These are phyloP conservation scores for Drosophila biarmipes DNA, from an alignment of 1,140 invertebrate genomes.

Conservation along the genomic window DNA sequence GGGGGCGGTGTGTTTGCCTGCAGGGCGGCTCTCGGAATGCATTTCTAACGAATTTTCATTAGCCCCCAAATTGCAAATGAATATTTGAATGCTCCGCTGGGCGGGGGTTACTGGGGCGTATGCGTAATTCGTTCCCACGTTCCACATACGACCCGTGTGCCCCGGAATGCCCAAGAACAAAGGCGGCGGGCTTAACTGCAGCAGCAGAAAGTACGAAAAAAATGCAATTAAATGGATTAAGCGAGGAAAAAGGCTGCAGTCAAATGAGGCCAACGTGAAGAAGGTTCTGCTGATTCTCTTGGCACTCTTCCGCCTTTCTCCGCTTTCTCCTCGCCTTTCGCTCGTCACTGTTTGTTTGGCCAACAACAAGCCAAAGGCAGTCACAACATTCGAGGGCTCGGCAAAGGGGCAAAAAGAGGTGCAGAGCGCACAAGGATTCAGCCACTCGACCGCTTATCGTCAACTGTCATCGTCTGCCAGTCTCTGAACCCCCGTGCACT, in stretches of 20 bases:
- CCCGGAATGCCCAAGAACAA: slow-evolving; percentile 51
- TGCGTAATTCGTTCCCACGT: slow-evolving; percentile 53
- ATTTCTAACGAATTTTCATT: slow-evolving; percentile 75
- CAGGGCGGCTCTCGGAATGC: slow-evolving; percentile 47
- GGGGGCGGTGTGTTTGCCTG: not conserved
- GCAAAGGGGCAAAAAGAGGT: not conserved
- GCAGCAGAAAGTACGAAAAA: slow-evolving; percentile 27
- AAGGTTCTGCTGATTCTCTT: slow-evolving; percentile 13
- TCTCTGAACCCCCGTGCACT: slow-evolving; percentile 22
- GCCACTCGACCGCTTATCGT: slow-evolving; percentile 65
- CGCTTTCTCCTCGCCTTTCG: not conserved
- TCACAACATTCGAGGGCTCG: slow-evolving; percentile 50
- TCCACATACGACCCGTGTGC: slow-evolving; percentile 31
- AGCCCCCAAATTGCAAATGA: slow-evolving; percentile 56
- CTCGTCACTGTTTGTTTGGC: slow-evolving; percentile 50
- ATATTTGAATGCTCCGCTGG: slow-evolving; percentile 40
- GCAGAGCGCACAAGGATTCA: slow-evolving; percentile 38
- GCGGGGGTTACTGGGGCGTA: slow-evolving; percentile 53
- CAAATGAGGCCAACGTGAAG: slow-evolving; percentile 65
- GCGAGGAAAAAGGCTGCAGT: slow-evolving; percentile 21
- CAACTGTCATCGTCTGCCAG: slow-evolving; percentile 69
- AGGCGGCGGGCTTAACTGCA: slow-evolving; percentile 29
- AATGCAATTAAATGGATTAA: slow-evolving; percentile 76
- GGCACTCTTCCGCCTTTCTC: not conserved
- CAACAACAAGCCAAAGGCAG: slow-evolving; percentile 60